These are phyloP conservation scores for Lampropteryx suffumata DNA, from an alignment of 2,888 invertebrate genomes.

Conservation along the genomic window DNA sequence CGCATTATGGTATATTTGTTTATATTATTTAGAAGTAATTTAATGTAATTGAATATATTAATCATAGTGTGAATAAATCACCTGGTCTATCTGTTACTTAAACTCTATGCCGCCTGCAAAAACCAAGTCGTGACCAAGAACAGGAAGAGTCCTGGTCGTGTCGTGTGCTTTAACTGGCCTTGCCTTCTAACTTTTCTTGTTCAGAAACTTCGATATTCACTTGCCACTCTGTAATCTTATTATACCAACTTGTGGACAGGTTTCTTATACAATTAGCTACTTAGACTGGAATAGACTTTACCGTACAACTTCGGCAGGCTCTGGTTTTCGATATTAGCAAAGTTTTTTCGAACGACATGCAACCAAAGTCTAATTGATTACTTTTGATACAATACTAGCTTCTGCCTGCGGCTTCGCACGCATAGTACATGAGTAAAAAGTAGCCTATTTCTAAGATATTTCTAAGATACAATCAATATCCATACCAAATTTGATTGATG, in stretches of 20 bases:
- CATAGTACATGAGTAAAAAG: too few species aligned
- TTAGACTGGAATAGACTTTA: slow-evolving; percentile 50
- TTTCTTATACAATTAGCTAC: slow-evolving; percentile 69
- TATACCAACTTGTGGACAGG: slow-evolving; percentile 69
- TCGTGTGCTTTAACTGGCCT: slow-evolving; percentile 38
- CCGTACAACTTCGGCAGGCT: slow-evolving; percentile 9
- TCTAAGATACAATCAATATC: too few species aligned
- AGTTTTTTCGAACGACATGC: not conserved
- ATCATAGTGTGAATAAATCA: too few species aligned
- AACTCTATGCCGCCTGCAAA: slow-evolving; percentile 32
- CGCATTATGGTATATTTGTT: too few species aligned
- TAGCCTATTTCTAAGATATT: too few species aligned
- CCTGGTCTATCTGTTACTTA: slow-evolving; percentile 6
- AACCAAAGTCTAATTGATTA: too few species aligned
- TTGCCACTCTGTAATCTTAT: slow-evolving; percentile 63
- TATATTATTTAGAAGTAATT: too few species aligned
- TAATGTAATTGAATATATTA: too few species aligned
- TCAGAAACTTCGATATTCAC: slow-evolving; percentile 61
- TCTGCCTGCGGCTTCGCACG: too few species aligned
- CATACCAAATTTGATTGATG: too few species aligned
- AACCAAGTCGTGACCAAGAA: slow-evolving; percentile 35
- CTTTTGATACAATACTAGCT: too few species aligned
- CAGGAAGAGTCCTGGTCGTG: slow-evolving; percentile 37
- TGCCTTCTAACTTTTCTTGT: slow-evolving; percentile 47
- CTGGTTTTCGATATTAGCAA: slow-evolving; percentile 13